Percentiles rank a stretch among this genome's conserved stretches.
phyloP scores from a whole-genome alignment of 2,888 invertebrate genomes.

The Aspidiotus destructor region DNA sequence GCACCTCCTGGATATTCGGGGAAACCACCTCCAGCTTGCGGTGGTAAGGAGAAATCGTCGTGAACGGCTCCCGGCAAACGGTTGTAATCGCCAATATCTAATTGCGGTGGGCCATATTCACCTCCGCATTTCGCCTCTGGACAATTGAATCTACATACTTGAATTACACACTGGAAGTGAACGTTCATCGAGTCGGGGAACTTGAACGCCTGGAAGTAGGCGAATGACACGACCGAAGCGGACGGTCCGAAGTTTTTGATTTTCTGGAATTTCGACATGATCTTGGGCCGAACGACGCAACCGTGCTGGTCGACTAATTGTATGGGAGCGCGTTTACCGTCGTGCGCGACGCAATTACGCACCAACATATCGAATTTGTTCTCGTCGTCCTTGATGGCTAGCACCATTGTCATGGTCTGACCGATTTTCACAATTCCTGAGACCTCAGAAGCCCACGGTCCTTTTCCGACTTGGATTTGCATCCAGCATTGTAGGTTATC shows the following conservation, averaged over 20 bases:
- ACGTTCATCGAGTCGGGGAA: slow-evolving; percentile 96
- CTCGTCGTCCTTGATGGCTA: slow-evolving; percentile 90
- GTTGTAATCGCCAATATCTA: slow-evolving; percentile 44
- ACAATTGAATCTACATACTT: slow-evolving; percentile 86
- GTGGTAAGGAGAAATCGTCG: slow-evolving; percentile 50
- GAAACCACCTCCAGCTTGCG: slow-evolving; percentile 55
- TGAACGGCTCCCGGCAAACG: slow-evolving; percentile 45
- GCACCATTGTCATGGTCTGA: slow-evolving; percentile 93
- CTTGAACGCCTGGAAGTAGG: slow-evolving; percentile 93
- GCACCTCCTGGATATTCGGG: slow-evolving; percentile 64
- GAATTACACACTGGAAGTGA: slow-evolving; percentile 92
- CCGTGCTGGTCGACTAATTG: slow-evolving; percentile 88
- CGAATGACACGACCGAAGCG: slow-evolving; percentile 86
- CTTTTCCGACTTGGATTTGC: slow-evolving; percentile 94
- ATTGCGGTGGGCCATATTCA: slow-evolving; percentile 47
- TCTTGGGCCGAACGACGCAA: slow-evolving; percentile 85
- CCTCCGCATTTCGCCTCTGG: slow-evolving; percentile 80
- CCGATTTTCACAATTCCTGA: slow-evolving; percentile 92
- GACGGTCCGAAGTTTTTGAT: slow-evolving; percentile 92
- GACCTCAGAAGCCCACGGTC: slow-evolving; percentile 94
- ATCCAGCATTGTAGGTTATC: slow-evolving; percentile 95
- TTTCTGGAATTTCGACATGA: slow-evolving; percentile 87
- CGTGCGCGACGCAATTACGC: slow-evolving; percentile 87
- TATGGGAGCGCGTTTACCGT: slow-evolving; percentile 85
- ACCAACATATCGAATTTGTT: slow-evolving; percentile 94